A percentile compares a stretch with the other conserved stretches of the same genome.
Evolutionary conservation across 2,888 invertebrate species (phyloP).

Genomic region (Odontomyia ornata): DNA sequence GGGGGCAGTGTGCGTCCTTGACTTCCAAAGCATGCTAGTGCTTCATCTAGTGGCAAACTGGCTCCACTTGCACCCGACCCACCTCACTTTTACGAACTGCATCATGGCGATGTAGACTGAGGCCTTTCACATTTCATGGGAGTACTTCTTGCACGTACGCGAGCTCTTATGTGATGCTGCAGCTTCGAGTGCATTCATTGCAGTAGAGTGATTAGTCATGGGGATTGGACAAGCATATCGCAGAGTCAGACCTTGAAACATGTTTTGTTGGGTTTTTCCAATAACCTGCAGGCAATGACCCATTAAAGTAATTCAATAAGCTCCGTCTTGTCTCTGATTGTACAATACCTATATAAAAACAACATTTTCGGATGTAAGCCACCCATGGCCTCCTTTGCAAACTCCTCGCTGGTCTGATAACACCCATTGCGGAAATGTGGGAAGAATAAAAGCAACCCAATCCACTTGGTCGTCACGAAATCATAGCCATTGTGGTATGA

Average conservation of each 20-base stretch:
- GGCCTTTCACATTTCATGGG: neutral
- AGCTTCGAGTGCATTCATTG: neutral
- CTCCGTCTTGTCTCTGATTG: no score
- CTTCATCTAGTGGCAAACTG: slow-evolving; percentile 2
- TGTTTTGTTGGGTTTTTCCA: no score
- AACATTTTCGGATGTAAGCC: neutral
- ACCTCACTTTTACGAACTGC: slow-evolving; percentile 11
- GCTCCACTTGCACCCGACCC: slow-evolving; percentile 30
- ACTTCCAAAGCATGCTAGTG: slow-evolving; percentile 33
- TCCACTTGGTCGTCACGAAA: neutral
- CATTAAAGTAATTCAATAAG: no score
- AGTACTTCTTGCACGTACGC: neutral
- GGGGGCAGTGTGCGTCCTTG: slow-evolving; percentile 41
- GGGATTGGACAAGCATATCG: neutral
- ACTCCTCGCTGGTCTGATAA: neutral
- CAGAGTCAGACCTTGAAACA: no score
- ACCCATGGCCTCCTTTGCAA: neutral
- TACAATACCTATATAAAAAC: no score
- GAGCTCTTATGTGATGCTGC: slow-evolving; percentile 3
- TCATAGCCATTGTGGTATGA: neutral
- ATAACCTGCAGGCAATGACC: no score
- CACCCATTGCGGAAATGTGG: neutral
- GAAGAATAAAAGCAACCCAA: neutral
- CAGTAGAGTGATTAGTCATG: neutral
- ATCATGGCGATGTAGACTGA: neutral